Evolutionary conservation across 2,113 vertebrate species (phyloP).

Genomic region (Tyrannus savana): DNA sequence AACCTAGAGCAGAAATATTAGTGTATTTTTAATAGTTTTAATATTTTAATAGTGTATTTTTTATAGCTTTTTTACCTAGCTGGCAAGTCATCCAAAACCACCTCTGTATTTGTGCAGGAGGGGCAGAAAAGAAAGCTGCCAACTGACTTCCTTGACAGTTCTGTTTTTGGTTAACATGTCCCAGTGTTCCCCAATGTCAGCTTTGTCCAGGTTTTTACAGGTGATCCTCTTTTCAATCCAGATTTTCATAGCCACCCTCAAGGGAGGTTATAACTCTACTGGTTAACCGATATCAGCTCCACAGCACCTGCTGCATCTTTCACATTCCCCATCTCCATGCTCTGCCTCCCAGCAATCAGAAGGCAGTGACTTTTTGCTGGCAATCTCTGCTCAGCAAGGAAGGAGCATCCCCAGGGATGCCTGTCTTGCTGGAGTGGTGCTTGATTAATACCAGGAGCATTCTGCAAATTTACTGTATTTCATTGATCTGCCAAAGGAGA

Average conservation of each 20-base stretch:
- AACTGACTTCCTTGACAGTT: neutral
- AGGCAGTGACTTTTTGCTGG: neutral
- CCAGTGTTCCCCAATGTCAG: neutral
- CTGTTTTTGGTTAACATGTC: neutral
- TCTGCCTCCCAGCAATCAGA: neutral
- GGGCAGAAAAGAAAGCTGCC: neutral
- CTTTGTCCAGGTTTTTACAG: neutral
- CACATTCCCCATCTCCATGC: neutral
- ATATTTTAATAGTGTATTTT: neutral
- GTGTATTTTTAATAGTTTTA: no score
- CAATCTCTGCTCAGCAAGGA: neutral
- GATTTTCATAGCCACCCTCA: neutral
- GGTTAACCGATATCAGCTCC: neutral
- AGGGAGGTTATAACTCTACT: neutral
- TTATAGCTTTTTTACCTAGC: neutral
- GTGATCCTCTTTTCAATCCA: neutral
- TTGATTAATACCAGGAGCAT: neutral
- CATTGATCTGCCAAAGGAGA: neutral
- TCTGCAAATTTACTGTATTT: neutral
- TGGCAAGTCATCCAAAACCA: neutral
- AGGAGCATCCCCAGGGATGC: neutral
- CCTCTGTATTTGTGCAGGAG: neutral
- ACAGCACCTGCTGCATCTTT: neutral
- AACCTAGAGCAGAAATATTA: neutral
- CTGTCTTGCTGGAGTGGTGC: neutral